Conservation (phyloP, 2,113 vertebrate genomes). For the Acanthisitta chloris region DNA sequence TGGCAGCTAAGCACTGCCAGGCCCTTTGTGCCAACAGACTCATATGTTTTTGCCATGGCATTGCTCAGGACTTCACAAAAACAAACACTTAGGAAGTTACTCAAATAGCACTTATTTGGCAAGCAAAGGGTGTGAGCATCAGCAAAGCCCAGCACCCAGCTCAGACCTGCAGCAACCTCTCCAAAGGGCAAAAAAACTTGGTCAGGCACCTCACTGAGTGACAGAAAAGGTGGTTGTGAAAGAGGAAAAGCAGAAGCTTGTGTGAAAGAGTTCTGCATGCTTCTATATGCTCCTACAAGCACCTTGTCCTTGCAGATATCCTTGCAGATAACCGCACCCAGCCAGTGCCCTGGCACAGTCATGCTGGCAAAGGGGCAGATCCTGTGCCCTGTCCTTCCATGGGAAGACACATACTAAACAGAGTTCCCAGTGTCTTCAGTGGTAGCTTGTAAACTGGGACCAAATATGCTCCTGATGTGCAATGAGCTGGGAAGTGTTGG, state of each 20-base stretch:
- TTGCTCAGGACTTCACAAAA: background rate
- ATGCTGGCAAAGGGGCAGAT: rapidly evolving
- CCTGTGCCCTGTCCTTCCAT: background rate
- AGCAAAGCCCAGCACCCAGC: background rate
- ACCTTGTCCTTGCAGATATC: background rate
- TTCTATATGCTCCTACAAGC: rapidly evolving
- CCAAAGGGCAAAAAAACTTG: background rate
- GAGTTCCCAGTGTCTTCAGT: background rate
- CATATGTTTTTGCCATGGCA: rapidly evolving
- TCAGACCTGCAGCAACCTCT: background rate
- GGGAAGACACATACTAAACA: background rate
- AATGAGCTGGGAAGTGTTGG: rapidly evolving
- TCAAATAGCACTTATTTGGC: background rate
- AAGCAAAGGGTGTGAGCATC: rapidly evolving
- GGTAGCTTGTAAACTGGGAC: background rate
- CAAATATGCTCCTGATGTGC: background rate
- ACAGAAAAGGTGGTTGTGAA: background rate
- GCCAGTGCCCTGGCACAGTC: background rate
- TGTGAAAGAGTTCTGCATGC: background rate
- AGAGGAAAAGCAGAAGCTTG: background rate
- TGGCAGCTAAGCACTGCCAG: background rate
- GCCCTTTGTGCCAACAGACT: background rate
- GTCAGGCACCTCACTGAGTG: background rate
- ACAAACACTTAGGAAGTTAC: background rate
- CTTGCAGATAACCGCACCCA: background rate